Evolutionary conservation across 2,888 invertebrate species (phyloP).

Genomic region (Sphinx pinastri): DNA sequence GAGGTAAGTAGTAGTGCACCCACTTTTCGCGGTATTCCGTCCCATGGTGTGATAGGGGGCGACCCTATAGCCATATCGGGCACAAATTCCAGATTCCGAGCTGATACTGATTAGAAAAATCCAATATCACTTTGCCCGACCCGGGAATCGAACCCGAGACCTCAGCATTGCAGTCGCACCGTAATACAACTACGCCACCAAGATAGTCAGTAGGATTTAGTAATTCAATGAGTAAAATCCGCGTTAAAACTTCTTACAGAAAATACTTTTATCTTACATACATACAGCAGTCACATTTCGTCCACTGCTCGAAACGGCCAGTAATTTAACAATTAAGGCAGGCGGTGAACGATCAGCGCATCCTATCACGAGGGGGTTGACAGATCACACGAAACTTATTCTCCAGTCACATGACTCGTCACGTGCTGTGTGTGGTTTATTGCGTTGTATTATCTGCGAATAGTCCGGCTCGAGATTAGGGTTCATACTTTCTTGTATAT

Average conservation of each 20-base stretch:
- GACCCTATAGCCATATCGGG: too few species aligned
- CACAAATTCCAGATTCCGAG: too few species aligned
- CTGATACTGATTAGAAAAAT: too few species aligned
- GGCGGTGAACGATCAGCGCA: slow-evolving; percentile 41
- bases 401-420: slow-evolving; percentile 44
- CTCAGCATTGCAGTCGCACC: too few species aligned
- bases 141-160: too few species aligned
- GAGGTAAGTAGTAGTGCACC: too few species aligned
- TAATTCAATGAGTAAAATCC: too few species aligned
- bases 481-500: neutral
- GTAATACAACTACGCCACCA: too few species aligned
- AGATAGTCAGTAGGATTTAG: too few species aligned
- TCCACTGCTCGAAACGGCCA: neutral
- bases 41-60: too few species aligned
- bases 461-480: neutral
- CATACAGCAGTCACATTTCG: neutral
- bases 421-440: slow-evolving; percentile 21
- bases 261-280: neutral
- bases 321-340: slow-evolving; percentile 47
- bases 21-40: too few species aligned
- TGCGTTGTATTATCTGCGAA: neutral
- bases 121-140: too few species aligned
- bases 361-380: slow-evolving; percentile 50
- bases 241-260: neutral
- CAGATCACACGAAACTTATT: slow-evolving; percentile 41